Conservation (phyloP, 2,888 invertebrate genomes). For the Sinopyrophorus schimmeli region DNA sequence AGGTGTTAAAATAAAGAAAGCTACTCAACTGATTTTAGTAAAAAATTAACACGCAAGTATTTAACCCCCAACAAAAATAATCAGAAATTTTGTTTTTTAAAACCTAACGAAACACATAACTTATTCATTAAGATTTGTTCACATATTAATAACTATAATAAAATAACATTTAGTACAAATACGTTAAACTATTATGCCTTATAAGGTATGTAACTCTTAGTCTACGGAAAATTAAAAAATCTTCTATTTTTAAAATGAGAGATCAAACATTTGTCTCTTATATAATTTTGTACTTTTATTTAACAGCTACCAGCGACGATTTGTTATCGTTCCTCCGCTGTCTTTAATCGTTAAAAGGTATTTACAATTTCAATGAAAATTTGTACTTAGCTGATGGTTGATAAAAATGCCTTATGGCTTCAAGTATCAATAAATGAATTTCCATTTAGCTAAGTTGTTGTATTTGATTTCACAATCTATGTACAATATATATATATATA, state of each 20-base stretch:
- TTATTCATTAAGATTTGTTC: constrained; percentile 31
- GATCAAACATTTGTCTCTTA: constrained; percentile 48
- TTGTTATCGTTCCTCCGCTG: constrained; percentile 7
- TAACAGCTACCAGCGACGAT: constrained; percentile 19
- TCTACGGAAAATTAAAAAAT: constrained; percentile 42
- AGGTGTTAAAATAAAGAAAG: constrained; percentile 1
- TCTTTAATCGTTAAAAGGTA: constrained; percentile 7
- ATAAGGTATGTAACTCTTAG: constrained; percentile 16
- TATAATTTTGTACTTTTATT: constrained; percentile 53
- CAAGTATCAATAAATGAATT: constrained; percentile 25
- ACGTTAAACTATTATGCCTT: constrained; percentile 11
- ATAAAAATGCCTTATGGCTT: constrained; percentile 3
- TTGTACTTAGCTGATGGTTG: constrained; percentile 5
- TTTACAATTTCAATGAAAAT: constrained; percentile 17
- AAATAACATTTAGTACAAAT: constrained; percentile 23
- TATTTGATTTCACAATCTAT: constrained; percentile 26
- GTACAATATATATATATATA: constrained; percentile 23
- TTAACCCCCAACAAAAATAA: constrained; percentile 28
- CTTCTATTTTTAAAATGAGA: constrained; percentile 49
- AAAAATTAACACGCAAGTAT: constrained; percentile 8
- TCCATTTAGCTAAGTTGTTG: constrained; percentile 20
- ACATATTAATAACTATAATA: constrained; percentile 27
- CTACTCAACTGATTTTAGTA: constrained; percentile 4
- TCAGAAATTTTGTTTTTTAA: constrained; percentile 10
- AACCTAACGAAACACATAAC: too few relatives aligned